Evolutionary conservation across 2,888 invertebrate genomes (phyloP).

Genomic region (Glaucopsyche alexis): DNA sequence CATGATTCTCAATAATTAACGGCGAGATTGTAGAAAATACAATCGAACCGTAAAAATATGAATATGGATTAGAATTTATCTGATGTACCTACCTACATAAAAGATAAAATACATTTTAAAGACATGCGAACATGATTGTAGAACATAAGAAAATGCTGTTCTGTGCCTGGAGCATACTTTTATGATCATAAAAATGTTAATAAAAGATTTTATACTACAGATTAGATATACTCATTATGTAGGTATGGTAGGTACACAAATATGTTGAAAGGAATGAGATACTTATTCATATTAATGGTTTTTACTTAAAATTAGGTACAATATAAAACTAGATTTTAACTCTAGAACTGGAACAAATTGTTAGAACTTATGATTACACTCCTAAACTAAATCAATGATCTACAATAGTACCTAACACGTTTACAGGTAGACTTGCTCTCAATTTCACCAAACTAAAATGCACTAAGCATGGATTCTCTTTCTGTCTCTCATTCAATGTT

Average conservation of each 20-base stretch:
- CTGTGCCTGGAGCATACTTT: not conserved
- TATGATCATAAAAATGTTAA: not conserved
- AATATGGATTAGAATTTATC: not conserved
- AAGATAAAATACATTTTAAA: not conserved
- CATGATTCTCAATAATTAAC: not conserved
- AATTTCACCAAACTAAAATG: no score
- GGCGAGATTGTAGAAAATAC: not conserved
- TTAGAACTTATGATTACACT: not conserved
- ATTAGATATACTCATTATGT: not conserved
- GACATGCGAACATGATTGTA: not conserved
- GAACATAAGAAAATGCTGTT: not conserved
- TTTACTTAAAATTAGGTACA: not conserved
- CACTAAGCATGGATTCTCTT: no score
- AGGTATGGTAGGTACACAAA: not conserved
- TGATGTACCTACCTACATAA: not conserved
- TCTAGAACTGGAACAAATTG: not conserved
- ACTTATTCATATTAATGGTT: not conserved
- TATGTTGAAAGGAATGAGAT: not conserved
- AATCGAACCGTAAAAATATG: slow-evolving; percentile 13
- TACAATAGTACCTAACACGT: no score
- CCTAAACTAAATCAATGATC: no score
- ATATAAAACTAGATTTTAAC: not conserved
- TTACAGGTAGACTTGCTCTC: no score
- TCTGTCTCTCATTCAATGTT: no score
- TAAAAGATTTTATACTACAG: not conserved